Percentiles rank a stretch among this genome's conserved stretches.
phyloP scores from a whole-genome alignment of 2,113 vertebrate genomes.

The Eidolon helvum region DNA sequence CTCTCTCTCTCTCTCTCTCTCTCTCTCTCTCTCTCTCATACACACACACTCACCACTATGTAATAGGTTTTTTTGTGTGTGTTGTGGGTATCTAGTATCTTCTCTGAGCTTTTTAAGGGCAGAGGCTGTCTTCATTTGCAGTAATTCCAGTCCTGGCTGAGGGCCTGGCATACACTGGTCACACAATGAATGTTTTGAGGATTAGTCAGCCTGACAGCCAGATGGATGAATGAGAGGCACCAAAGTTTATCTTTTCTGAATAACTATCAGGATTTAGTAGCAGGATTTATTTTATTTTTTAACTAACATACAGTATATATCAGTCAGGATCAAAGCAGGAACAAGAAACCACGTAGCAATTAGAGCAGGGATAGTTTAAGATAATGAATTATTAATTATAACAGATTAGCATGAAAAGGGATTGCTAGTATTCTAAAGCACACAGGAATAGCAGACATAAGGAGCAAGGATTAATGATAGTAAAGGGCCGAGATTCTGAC shows the following conservation, averaged over 20 bases:
- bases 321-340: not conserved
- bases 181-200: not conserved
- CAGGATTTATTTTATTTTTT: not conserved
- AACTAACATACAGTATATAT: not conserved
- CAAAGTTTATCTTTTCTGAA: not conserved
- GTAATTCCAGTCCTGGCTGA: not conserved
- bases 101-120: not conserved
- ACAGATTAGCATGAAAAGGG: not conserved
- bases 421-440: not conserved
- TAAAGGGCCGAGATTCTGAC: not conserved
- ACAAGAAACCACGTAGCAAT: not conserved
- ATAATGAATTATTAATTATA: not conserved
- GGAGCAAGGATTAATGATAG: not conserved
- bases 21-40: too few relatives aligned
- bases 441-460: not conserved
- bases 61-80: not conserved
- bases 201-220: not conserved
- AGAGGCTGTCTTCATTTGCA: not conserved
- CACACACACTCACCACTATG: not conserved
- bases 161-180: not conserved
- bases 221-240: not conserved
- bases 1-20: too few relatives aligned
- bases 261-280: not conserved
- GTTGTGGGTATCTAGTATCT: not conserved
- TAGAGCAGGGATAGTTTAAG: not conserved